Base-by-base conservation (phyloP, 2,888 invertebrate genomes). In the Drosophila niveifrons region DNA sequence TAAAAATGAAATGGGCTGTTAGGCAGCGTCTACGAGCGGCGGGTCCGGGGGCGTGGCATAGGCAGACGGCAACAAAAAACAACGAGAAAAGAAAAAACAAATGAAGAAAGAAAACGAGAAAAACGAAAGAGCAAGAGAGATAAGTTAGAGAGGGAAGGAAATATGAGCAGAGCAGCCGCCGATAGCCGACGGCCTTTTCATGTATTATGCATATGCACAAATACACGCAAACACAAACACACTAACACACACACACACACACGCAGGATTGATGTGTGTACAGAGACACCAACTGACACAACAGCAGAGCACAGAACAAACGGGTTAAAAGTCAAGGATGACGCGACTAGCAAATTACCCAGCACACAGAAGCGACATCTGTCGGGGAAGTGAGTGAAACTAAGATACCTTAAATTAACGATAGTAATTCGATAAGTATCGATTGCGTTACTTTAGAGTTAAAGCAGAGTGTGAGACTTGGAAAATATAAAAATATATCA, bases 1-100 rank as follows among this genome's bases (percentile, higher is more conserved):
- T 84, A 85, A 88, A 84, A 88, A 77, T 88, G 73, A 82, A 85
- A 85, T 71, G 77, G 64, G 56, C 72, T 72, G 29, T 39, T 31
- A 31, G 31, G 10, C 31, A 31, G 31, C n/a, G 36, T 11, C 36
- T 36, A 36, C 11, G n/a, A n/a, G 36, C 36, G 36, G 36, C 36
- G 36, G 4, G 29, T 4, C n/a, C 4, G 2, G 17, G 28, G 51
- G 17, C 31, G 50, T 50, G 36, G 48, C 64, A 36, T 2, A 43
- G 59, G 64, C 67, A 65, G 47, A 56, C 18, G 8, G 39, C 7
- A 36, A 8, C 13, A 7, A 52, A 23, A 41, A 29, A 15, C 28
- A 15, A 9, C n/a, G 1, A n/a, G 3, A 2, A 23, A 6, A 28
- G 29, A 15, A 36, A 9, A 18, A 11, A n/a, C 10, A 7, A 39